Evolutionary conservation across 2,888 invertebrate genomes (phyloP).

Genomic region (Deilephila elpenor): DNA sequence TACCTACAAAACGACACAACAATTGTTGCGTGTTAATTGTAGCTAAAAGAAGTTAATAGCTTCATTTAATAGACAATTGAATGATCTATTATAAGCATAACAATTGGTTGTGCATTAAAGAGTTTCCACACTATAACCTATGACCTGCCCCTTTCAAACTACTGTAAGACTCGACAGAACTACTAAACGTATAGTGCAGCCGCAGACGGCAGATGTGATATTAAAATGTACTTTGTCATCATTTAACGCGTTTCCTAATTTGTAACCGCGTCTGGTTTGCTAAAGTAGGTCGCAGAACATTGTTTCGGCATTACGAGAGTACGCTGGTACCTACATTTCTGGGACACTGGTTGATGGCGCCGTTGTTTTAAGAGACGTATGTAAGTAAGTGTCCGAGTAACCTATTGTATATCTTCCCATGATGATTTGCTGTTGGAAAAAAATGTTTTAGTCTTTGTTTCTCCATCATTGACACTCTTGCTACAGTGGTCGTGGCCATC

Average conservation of each 20-base stretch:
- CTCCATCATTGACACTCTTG: too few species aligned
- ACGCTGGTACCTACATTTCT: not conserved
- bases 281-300: constrained; percentile 9
- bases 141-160: constrained; percentile 14
- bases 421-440: not conserved
- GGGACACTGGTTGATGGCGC: not conserved
- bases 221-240: constrained; percentile 22
- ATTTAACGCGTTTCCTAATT: constrained; percentile 22
- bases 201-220: constrained; percentile 7
- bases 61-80: constrained; percentile 28
- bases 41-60: constrained; percentile 16
- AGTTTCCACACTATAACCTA: constrained; percentile 17
- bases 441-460: not conserved
- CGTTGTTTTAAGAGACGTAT: not conserved
- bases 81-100: constrained; percentile 9
- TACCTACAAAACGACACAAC: not conserved
- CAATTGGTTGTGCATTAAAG: constrained; percentile 5
- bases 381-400: not conserved
- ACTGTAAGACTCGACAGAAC: constrained; percentile 4
- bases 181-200: not conserved
- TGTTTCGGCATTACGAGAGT: not conserved
- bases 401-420: not conserved
- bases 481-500: too few species aligned
- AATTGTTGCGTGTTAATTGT: constrained; percentile 14
- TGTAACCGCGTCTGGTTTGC: constrained; percentile 8